Percentiles rank a stretch among this genome's conserved stretches.
phyloP scores from a whole-genome alignment of 2,113 vertebrate genomes.

The Spea multiplicata region DNA sequence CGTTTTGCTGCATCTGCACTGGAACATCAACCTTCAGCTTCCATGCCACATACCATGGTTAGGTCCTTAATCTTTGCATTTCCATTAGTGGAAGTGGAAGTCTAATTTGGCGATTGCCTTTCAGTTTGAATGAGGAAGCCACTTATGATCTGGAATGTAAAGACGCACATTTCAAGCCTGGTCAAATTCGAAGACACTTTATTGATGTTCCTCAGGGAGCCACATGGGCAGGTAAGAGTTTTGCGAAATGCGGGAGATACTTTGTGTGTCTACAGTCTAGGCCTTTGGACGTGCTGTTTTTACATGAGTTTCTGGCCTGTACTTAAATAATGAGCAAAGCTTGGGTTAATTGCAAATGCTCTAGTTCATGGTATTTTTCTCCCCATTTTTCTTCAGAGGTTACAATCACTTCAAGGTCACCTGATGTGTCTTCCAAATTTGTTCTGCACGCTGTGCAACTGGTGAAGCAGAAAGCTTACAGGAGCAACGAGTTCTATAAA shows the following conservation, averaged over 20 bases:
- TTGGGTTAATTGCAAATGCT: no score
- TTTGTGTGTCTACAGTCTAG: not conserved
- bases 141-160: slow-evolving; percentile 78
- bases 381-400: slow-evolving; percentile 72
- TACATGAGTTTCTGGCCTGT: no score
- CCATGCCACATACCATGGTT: no score
- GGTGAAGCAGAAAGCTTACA: slow-evolving; percentile 90
- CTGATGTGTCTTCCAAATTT: slow-evolving; percentile 93
- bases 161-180: slow-evolving; percentile 91
- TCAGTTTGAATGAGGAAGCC: slow-evolving; percentile 79
- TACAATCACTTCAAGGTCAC: slow-evolving; percentile 83
- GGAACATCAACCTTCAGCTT: no score
- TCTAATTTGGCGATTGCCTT: slow-evolving; percentile 42
- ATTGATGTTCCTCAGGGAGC: slow-evolving; percentile 91
- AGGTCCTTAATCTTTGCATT: no score
- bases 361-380: not conserved
- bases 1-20: no score
- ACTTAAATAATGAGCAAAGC: no score
- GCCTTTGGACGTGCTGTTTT: no score
- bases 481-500: slow-evolving; percentile 97
- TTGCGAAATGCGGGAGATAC: no score
- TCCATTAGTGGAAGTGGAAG: no score
- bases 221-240: slow-evolving; percentile 88
- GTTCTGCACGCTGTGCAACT: slow-evolving; percentile 94
- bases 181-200: slow-evolving; percentile 93